phyloP scores from a whole-genome alignment of 2,888 invertebrate genomes.

The Orgyia antiqua region DNA sequence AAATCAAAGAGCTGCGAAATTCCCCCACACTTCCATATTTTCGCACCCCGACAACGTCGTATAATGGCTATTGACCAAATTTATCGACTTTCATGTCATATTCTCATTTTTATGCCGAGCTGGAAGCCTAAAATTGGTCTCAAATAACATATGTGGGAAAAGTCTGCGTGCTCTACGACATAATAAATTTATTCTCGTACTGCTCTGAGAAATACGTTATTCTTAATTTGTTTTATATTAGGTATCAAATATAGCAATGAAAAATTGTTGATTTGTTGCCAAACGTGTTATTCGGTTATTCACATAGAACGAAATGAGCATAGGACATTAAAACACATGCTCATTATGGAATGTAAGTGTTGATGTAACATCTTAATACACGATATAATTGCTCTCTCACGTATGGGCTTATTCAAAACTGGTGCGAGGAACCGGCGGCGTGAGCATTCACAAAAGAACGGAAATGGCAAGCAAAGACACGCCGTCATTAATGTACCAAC shows the following conservation, averaged over 20 bases:
- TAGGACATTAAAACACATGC: too few relatives aligned
- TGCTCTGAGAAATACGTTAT: too few relatives aligned
- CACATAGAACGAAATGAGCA: too few relatives aligned
- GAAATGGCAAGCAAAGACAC: conserved; percentile 59
- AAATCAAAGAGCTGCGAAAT: conserved; percentile 71
- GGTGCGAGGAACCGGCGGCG: conserved; percentile 43
- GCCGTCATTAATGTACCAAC: conserved; percentile 63
- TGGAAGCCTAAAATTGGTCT: conserved; percentile 48
- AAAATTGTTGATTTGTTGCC: too few relatives aligned
- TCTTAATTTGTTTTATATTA: too few relatives aligned
- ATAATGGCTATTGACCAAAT: conserved; percentile 75
- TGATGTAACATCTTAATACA: too few relatives aligned
- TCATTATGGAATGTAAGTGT: too few relatives aligned
- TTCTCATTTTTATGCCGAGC: conserved; percentile 67
- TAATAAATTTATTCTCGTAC: conserved; percentile 35
- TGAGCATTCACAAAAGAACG: conserved; percentile 59
- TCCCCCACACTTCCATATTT: conserved; percentile 68
- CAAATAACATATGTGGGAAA: conserved; percentile 45
- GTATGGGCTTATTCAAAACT: conserved; percentile 55
- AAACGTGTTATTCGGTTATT: too few relatives aligned
- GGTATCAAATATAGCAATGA: too few relatives aligned
- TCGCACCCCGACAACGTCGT: conserved; percentile 70
- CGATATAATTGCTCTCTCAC: conserved; percentile 53
- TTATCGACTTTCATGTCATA: conserved; percentile 73
- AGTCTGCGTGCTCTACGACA: conserved; percentile 34